These are phyloP conservation scores for Spinibarbus caldwelli DNA, from an alignment of 2,797 vertebrate species.

Conservation along the genomic window DNA sequence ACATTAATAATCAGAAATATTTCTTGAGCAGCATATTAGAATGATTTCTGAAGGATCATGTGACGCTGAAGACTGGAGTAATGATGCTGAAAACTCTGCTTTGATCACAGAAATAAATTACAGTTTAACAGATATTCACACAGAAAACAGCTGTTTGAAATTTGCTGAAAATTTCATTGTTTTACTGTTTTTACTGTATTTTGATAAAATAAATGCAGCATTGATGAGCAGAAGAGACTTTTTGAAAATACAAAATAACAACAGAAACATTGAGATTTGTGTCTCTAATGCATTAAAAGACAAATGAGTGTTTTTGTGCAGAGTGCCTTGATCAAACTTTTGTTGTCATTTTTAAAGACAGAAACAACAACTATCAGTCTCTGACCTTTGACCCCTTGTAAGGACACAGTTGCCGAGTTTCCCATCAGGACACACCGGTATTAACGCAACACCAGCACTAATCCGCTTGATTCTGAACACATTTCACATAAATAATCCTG, in stretches of 20 bases:
- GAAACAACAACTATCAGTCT: neutral
- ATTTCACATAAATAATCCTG: slow-evolving; percentile 34
- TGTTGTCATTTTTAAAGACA: neutral
- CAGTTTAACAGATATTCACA: neutral
- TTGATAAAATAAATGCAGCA: neutral
- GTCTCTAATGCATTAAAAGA: neutral
- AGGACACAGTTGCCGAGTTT: neutral
- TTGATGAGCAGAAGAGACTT: neutral
- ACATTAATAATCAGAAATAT: neutral
- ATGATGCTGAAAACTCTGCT: neutral
- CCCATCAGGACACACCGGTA: neutral
- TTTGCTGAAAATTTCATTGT: neutral
- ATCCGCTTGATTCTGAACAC: slow-evolving; percentile 23
- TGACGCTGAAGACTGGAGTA: neutral
- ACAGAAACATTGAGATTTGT: neutral
- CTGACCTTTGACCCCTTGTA: neutral
- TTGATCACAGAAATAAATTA: neutral
- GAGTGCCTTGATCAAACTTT: neutral
- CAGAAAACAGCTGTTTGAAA: neutral
- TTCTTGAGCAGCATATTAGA: neutral
- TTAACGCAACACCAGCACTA: neutral
- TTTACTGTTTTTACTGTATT: neutral
- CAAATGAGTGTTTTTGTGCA: neutral
- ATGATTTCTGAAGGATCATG: neutral
- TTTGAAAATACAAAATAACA: neutral